phyloP scores from a whole-genome alignment of 2,888 invertebrate genomes.

The Acronicta alni region DNA sequence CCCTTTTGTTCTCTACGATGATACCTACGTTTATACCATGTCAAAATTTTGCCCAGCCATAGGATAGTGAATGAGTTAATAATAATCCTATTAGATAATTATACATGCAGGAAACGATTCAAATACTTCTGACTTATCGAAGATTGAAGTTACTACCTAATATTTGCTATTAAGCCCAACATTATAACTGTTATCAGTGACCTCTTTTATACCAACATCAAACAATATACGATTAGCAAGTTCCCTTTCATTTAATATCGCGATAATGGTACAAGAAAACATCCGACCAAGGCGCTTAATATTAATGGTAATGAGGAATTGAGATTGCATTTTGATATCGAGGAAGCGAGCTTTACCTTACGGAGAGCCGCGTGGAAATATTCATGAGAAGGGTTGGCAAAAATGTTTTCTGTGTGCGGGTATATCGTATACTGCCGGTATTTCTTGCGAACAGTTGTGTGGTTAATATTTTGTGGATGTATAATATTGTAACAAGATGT shows the following conservation, averaged over 20 bases:
- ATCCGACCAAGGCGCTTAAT: constrained; percentile 22
- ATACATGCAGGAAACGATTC: too few relatives aligned
- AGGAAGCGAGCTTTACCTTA: constrained; percentile 4
- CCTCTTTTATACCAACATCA: constrained; percentile 9
- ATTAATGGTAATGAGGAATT: constrained; percentile 37
- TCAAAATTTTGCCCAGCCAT: too few relatives aligned
- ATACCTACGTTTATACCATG: too few relatives aligned
- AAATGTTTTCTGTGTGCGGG: background rate
- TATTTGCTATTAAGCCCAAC: constrained; percentile 10
- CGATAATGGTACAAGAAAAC: constrained; percentile 11
- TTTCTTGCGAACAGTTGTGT: background rate
- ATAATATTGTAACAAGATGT: too few relatives aligned
- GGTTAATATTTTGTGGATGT: too few relatives aligned
- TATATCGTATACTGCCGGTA: background rate
- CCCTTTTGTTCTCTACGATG: too few relatives aligned
- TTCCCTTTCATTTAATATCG: constrained; percentile 10
- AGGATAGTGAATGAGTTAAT: too few relatives aligned
- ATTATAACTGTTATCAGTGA: constrained; percentile 25
- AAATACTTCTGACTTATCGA: too few relatives aligned
- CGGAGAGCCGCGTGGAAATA: constrained; percentile 14
- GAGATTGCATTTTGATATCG: constrained; percentile 34
- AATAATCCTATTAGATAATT: too few relatives aligned
- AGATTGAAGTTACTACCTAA: background rate
- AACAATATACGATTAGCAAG: background rate
- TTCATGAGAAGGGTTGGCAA: constrained; percentile 5